These are phyloP conservation scores for Corythaeola cristata DNA, from an alignment of 2,113 vertebrate genomes.

Conservation along the genomic window DNA sequence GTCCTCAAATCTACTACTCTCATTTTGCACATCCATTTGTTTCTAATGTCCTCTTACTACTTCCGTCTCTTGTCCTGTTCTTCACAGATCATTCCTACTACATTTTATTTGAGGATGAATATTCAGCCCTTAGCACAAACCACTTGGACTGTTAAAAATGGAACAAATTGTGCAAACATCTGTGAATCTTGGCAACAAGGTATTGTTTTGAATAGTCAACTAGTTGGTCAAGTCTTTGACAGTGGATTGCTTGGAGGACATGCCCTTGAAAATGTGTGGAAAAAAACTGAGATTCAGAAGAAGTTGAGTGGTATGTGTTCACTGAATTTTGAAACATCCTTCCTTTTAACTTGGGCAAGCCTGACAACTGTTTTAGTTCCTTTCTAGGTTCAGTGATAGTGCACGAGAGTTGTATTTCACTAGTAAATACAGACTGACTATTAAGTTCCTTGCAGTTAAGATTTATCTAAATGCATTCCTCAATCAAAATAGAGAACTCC, in stretches of 20 bases:
- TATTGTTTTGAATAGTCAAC: not conserved
- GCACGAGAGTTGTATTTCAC: not conserved
- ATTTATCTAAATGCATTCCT: not conserved
- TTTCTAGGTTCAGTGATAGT: not conserved
- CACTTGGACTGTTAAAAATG: not conserved
- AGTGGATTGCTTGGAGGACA: not conserved
- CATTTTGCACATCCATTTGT: not conserved
- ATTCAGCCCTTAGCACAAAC: not conserved
- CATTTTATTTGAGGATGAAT: not conserved
- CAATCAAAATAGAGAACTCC: not conserved
- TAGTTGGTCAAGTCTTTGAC: not conserved
- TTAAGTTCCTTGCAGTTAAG: not conserved
- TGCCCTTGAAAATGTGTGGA: not conserved
- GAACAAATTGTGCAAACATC: not conserved
- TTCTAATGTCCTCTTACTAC: not conserved
- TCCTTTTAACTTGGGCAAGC: not conserved
- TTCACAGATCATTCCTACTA: not conserved
- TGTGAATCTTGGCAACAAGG: not conserved
- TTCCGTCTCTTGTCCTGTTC: not conserved
- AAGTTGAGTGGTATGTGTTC: not conserved
- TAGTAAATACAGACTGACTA: not conserved
- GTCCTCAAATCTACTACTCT: not conserved
- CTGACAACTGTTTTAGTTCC: not conserved
- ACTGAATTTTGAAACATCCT: not conserved
- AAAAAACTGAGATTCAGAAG: not conserved